These are phyloP conservation scores for Falco peregrinus DNA, from an alignment of 2,797 vertebrate species.

Conservation along the genomic window DNA sequence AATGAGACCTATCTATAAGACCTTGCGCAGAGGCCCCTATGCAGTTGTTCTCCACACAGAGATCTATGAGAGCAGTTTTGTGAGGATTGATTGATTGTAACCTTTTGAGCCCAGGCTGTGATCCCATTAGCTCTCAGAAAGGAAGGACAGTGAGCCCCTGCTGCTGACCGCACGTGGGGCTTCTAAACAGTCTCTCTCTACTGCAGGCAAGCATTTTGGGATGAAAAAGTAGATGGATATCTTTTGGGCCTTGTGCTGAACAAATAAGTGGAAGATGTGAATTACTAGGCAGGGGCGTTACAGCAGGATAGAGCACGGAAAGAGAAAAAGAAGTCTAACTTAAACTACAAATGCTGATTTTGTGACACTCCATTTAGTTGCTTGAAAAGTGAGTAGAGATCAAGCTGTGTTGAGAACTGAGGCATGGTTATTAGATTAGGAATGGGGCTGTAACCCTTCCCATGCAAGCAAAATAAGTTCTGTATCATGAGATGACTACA, in stretches of 20 bases:
- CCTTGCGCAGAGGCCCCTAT: not conserved
- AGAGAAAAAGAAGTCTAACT: not conserved
- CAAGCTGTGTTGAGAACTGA: not conserved
- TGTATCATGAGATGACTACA: not conserved
- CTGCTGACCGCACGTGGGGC: fast-evolving
- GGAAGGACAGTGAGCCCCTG: not conserved
- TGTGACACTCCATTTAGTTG: not conserved
- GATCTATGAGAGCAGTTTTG: not conserved
- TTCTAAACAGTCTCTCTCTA: not conserved
- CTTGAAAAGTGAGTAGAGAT: not conserved
- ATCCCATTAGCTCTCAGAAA: not conserved
- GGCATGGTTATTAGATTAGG: not conserved
- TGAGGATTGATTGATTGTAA: not conserved
- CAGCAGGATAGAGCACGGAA: not conserved
- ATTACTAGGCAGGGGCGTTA: not conserved
- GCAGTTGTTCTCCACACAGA: not conserved
- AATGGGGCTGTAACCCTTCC: not conserved
- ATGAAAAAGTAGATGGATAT: not conserved
- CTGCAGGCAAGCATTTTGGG: not conserved
- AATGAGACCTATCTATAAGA: not conserved
- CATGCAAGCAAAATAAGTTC: not conserved
- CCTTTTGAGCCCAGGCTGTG: not conserved
- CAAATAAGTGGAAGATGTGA: not conserved
- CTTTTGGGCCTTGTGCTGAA: not conserved
- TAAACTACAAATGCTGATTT: not conserved